These are phyloP conservation scores for Biston stratarius DNA, from an alignment of 2,888 invertebrate species.

Conservation along the genomic window DNA sequence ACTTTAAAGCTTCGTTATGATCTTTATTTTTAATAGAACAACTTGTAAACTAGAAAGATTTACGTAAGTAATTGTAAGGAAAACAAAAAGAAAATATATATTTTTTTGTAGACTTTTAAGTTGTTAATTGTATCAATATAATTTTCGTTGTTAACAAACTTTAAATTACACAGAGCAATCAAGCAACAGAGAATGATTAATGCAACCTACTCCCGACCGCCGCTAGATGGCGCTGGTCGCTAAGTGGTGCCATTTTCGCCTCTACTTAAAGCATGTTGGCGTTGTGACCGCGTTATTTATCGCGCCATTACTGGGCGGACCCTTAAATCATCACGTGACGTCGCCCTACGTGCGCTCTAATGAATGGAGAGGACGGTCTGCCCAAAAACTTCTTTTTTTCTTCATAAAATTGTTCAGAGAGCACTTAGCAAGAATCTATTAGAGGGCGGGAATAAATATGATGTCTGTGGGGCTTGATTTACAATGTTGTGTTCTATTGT, in stretches of 20 bases:
- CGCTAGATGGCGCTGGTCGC: slow-evolving; percentile 49
- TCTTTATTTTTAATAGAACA: too few species aligned
- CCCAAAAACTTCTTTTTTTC: slow-evolving; percentile 69
- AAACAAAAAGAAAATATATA: too few species aligned
- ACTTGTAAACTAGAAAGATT: too few species aligned
- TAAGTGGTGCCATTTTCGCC: slow-evolving; percentile 50
- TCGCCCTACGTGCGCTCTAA: slow-evolving; percentile 77
- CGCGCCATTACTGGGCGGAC: slow-evolving; percentile 82
- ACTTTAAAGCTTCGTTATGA: neutral
- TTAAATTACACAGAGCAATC: slow-evolving; percentile 37
- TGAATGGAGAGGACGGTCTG: slow-evolving; percentile 78
- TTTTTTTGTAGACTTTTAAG: too few species aligned
- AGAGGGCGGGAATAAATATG: slow-evolving; percentile 50
- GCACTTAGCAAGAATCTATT: slow-evolving; percentile 82
- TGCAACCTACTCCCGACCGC: slow-evolving; percentile 38
- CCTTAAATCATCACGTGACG: slow-evolving; percentile 86
- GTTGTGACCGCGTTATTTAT: slow-evolving; percentile 84
- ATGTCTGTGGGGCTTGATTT: slow-evolving; percentile 53
- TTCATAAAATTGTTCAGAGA: slow-evolving; percentile 77
- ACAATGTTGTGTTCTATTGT: slow-evolving; percentile 53
- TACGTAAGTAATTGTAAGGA: too few species aligned
- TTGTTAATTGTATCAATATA: neutral
- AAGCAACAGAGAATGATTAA: slow-evolving; percentile 43
- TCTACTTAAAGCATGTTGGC: slow-evolving; percentile 53
- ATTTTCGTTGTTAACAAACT: slow-evolving; percentile 6